phyloP scores from a whole-genome alignment of 2,797 vertebrate species.

The Acanthiza pusilla region DNA sequence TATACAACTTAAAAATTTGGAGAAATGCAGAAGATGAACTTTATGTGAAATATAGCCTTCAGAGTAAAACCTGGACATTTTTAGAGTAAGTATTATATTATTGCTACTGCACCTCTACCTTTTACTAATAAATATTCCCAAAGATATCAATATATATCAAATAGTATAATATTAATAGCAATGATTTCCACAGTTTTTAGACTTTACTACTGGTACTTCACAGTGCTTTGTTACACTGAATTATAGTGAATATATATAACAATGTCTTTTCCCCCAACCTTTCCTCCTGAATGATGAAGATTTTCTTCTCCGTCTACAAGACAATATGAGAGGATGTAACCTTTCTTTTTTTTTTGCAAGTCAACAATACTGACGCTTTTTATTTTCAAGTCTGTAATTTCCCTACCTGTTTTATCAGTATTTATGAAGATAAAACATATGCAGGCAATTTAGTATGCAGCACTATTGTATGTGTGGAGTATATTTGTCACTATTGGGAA shows the following conservation, averaged over 20 bases:
- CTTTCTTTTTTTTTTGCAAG: background rate
- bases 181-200: background rate
- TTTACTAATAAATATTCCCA: constrained; percentile 4
- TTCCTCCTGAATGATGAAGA: background rate
- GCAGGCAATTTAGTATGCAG: background rate
- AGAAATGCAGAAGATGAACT: background rate
- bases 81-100: background rate
- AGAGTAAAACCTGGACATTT: background rate
- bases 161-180: background rate
- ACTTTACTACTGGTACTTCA: background rate
- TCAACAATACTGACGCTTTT: constrained; percentile 10
- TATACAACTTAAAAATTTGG: background rate
- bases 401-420: background rate
- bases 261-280: background rate
- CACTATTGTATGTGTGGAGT: background rate
- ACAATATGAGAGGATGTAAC: background rate
- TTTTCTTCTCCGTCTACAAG: constrained; percentile 15
- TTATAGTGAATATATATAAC: background rate
- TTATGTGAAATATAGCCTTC: background rate
- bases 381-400: constrained; percentile 41
- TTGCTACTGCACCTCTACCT: background rate
- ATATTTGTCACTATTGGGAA: background rate
- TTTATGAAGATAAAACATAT: constrained; percentile 9
- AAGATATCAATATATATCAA: background rate
- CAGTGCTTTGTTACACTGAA: background rate